These are phyloP conservation scores for Craniophora ligustri DNA, from an alignment of 2,888 invertebrate species.

Conservation along the genomic window DNA sequence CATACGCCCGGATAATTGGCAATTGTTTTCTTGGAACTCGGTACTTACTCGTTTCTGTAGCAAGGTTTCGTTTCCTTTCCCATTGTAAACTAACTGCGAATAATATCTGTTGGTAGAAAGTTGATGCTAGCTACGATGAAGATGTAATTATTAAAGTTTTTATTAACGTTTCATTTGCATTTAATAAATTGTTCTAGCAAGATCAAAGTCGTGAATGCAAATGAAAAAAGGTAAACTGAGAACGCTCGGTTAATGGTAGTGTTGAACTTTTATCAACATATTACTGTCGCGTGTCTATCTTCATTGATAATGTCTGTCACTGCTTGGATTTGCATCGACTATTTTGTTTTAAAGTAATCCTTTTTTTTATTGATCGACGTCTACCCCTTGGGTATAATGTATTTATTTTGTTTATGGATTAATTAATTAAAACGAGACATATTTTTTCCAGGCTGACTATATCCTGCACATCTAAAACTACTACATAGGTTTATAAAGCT, in stretches of 20 bases:
- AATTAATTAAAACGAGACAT: constrained; percentile 5
- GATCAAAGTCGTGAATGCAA: constrained; percentile 16
- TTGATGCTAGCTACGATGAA: constrained; percentile 7
- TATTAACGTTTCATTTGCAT: constrained; percentile 19
- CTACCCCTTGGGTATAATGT: constrained; percentile 1
- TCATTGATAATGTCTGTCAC: constrained; percentile 37
- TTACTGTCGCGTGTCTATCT: constrained; percentile 38
- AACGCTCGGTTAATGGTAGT: constrained; percentile 23
- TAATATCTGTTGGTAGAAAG: constrained; percentile 25
- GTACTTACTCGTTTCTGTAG: constrained; percentile 41
- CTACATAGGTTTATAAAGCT: too few species aligned
- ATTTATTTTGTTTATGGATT: constrained; percentile 12
- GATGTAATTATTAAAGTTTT: constrained; percentile 12
- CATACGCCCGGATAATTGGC: constrained; percentile 62
- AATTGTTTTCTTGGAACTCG: constrained; percentile 63
- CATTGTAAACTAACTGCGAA: constrained; percentile 17
- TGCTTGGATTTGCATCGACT: constrained; percentile 26
- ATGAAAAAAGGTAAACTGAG: constrained; percentile 16
- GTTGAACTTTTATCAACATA: constrained; percentile 27
- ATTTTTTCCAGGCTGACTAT: too few species aligned
- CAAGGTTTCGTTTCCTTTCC: constrained; percentile 29
- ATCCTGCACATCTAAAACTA: too few species aligned
- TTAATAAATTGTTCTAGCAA: constrained; percentile 20
- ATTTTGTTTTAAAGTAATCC: constrained; percentile 27
- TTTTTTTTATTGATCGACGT: constrained; percentile 28